These are phyloP conservation scores for Hermatobates lingyangjiaoensis DNA, from an alignment of 1,140 invertebrate species.

Conservation along the genomic window DNA sequence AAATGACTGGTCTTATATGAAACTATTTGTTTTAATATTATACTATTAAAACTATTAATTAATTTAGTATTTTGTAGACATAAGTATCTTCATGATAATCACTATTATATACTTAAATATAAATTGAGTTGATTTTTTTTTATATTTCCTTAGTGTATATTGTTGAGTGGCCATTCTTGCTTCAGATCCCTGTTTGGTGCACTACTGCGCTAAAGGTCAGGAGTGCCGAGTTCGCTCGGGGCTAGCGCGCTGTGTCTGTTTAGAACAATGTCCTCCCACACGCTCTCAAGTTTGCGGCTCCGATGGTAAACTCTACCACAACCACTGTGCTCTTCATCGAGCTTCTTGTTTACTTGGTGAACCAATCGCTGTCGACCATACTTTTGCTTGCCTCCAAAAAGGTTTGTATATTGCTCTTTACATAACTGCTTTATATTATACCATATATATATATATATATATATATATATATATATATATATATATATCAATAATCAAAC, in stretches of 20 bases:
- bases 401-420: no score
- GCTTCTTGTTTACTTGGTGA: constrained; percentile 39
- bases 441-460: no score
- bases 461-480: no score
- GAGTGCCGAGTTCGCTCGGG: constrained; percentile 35
- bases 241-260: constrained; percentile 41
- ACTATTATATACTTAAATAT: not conserved
- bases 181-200: constrained; percentile 39
- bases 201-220: constrained; percentile 45
- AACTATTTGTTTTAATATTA: not conserved
- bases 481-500: no score
- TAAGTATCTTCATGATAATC: not conserved
- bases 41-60: not conserved
- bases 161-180: constrained; percentile 8
- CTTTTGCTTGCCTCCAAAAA: constrained; percentile 17
- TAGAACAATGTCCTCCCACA: constrained; percentile 30
- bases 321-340: constrained; percentile 56
- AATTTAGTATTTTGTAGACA: not conserved
- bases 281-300: constrained; percentile 43
- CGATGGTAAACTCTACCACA: constrained; percentile 49
- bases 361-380: constrained; percentile 33
- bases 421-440: no score
- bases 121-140: not conserved
- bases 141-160: not conserved
- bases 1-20: not conserved